Evolutionary conservation across 2,797 vertebrate species (phyloP).

Genomic region (Staurois parvus): DNA sequence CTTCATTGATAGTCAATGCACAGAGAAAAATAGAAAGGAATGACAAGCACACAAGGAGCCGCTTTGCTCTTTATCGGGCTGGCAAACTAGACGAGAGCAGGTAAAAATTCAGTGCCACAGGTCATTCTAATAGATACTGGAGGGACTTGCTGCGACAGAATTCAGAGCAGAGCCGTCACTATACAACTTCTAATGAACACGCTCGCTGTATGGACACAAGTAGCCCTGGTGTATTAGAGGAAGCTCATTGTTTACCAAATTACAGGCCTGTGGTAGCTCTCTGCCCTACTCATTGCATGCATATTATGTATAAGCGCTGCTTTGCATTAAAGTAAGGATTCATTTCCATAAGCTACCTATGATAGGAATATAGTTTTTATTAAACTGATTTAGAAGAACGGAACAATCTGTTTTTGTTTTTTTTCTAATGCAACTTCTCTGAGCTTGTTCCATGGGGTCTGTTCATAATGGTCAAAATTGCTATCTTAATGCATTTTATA

Average conservation of each 20-base stretch:
- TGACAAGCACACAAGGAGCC: constrained; percentile 66
- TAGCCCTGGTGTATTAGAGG: constrained; percentile 73
- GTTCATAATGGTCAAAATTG: neutral
- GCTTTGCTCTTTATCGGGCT: constrained; percentile 80
- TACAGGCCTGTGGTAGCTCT: constrained; percentile 70
- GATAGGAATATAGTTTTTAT: neutral
- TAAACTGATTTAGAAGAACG: neutral
- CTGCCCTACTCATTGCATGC: constrained; percentile 72
- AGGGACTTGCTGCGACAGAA: constrained; percentile 63
- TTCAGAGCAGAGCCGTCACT: constrained; percentile 32
- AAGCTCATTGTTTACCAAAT: constrained; percentile 73
- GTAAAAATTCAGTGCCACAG: constrained; percentile 76
- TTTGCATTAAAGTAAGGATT: neutral
- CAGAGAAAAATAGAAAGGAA: constrained; percentile 64
- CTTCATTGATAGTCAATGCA: constrained; percentile 64
- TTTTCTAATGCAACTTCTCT: too few relatives aligned
- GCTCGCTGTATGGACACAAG: constrained; percentile 67
- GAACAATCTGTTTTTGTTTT: neutral
- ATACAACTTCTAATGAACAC: constrained; percentile 58
- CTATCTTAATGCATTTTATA: neutral
- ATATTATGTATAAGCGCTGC: constrained; percentile 55
- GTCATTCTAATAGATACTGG: constrained; percentile 79
- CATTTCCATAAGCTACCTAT: neutral
- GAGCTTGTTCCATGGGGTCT: too few relatives aligned
- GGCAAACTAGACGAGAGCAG: constrained; percentile 79